phyloP scores from a whole-genome alignment of 2,888 invertebrate species.

The Lasioglossum villosulum region DNA sequence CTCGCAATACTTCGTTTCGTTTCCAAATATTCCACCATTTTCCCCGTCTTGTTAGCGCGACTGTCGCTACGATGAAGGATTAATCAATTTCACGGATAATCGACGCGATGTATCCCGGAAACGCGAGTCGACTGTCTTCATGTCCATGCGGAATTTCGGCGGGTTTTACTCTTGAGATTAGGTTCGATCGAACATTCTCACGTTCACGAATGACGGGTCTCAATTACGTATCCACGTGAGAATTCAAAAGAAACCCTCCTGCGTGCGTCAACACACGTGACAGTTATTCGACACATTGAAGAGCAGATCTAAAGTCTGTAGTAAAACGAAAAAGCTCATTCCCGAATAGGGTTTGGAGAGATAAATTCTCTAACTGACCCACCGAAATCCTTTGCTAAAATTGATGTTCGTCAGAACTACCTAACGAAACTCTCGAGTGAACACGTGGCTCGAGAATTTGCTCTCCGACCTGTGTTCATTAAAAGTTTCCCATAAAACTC shows the following conservation, averaged over 20 bases:
- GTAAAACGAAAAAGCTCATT: background rate
- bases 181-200: background rate
- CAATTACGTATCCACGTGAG: slow-evolving; percentile 4
- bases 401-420: background rate
- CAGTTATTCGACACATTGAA: background rate
- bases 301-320: background rate
- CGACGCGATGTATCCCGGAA: background rate
- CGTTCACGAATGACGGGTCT: background rate
- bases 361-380: background rate
- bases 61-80: slow-evolving; percentile 10
- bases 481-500: background rate
- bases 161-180: background rate
- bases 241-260: background rate
- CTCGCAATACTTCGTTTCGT: slow-evolving; percentile 11
- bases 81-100: slow-evolving; percentile 5
- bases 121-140: background rate
- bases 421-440: background rate
- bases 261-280: background rate
- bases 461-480: background rate
- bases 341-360: too few relatives aligned
- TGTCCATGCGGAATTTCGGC: background rate
- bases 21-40: background rate
- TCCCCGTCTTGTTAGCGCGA: background rate
- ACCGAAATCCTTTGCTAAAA: background rate
- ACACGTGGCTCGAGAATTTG: background rate